Conservation (phyloP, 64 coral and sea anemone species). For the Stichodactyla mertensii region DNA sequence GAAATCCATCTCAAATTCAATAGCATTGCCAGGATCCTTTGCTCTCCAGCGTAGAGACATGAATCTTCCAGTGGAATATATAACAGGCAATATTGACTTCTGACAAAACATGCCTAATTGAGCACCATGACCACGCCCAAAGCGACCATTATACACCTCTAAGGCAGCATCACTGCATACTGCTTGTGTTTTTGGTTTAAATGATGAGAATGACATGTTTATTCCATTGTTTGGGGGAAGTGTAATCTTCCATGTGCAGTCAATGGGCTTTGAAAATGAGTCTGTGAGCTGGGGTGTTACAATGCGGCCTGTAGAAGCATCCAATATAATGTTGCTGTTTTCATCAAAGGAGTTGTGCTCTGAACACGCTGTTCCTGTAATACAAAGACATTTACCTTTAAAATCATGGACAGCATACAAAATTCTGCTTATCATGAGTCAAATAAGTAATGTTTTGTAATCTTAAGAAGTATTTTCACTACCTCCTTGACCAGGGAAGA, state of each 20-base stretch:
- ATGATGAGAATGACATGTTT: conserved; percentile 8
- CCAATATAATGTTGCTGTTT: conserved; percentile 20
- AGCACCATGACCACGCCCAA: conserved; percentile 25
- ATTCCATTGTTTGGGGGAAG: conserved; percentile 19
- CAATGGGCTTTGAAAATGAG: conserved; percentile 2
- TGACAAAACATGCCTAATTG: conserved; percentile 3
- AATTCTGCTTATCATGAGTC: no score
- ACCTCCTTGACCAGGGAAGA: no score
- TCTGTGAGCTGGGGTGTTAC: neutral
- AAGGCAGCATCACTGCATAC: conserved; percentile 10
- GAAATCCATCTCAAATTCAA: conserved; percentile 16
- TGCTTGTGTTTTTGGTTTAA: neutral
- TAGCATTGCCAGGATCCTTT: neutral
- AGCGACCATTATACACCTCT: conserved; percentile 21
- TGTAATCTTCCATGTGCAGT: conserved; percentile 32
- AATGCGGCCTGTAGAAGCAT: neutral
- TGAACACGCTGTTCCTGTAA: conserved; percentile 10
- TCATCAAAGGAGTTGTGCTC: conserved; percentile 13
- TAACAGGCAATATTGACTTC: neutral
- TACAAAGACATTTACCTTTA: neutral
- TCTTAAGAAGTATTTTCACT: no score
- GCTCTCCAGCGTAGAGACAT: conserved; percentile 25
- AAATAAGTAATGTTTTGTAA: no score
- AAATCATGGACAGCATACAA: neutral
- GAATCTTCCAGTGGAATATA: conserved; percentile 12